Base-by-base conservation (phyloP, 2,888 invertebrate species). In the Phengaris arion region DNA sequence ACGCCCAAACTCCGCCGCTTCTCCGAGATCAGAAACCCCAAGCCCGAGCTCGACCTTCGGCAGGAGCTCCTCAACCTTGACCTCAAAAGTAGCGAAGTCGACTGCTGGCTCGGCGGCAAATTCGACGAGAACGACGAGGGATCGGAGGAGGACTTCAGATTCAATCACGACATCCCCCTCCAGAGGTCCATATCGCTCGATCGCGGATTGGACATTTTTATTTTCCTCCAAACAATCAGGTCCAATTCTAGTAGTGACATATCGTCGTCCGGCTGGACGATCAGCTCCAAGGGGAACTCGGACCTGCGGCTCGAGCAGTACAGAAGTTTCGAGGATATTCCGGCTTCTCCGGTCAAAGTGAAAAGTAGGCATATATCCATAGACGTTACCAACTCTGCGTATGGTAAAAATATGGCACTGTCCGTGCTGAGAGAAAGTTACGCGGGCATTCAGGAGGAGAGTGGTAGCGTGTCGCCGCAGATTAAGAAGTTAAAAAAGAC, bases 361-460 rank as follows among this genome's bases (percentile, higher is more conserved):
- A 93, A 84, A 92, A 92, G 88, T 82, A 87, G 92, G 83, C 88
- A 89, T 59, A 89, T 88, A 89, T 93, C 92, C 84, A 86, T 84
- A 15, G 89, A 87, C 74, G 80, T 84, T 48, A 80, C 79, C 8
- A 80, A 81, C 75, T 81, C 75, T 81, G 81, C 15, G 77, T 77
- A 74, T 10, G 86, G 85, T 68, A 85, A 84, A 69, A 85, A 84
- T 78, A 76, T 86, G 73, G 89, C 87, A 57, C 80, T 88, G 78
- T 82, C 84, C 74, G 88, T 88, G 7, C 80, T 92, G 73, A 89
- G 84, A 72, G 87, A 87, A 74, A 90, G 87, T 76, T 92, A 90
- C 77, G 88, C 85, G 77, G 89, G 89, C 12, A 82, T 92, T 35
- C 86, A 86, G 6, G 77, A 79, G 55, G 82, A 80, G 13, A 84